A percentile compares a stretch with the other conserved stretches of the same genome.
phyloP scores from a whole-genome alignment of 2,888 invertebrate species.

The Caprella mutica region DNA sequence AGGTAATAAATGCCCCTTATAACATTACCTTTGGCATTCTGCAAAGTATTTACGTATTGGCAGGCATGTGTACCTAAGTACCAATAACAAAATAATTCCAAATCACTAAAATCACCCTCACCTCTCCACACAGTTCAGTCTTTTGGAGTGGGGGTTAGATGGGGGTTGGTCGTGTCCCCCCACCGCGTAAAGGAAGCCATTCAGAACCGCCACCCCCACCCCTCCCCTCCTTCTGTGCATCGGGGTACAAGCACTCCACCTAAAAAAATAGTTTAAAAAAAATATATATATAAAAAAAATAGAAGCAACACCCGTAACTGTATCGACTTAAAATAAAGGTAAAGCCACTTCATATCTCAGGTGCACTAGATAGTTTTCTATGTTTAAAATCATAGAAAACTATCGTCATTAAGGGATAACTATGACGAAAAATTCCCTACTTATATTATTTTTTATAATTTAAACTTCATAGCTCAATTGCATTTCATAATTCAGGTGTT shows the following conservation, averaged over 20 bases:
- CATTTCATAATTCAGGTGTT: too few species aligned
- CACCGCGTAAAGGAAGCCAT: slow-evolving; percentile 78
- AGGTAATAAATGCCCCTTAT: neutral
- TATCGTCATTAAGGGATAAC: too few species aligned
- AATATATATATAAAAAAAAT: too few species aligned
- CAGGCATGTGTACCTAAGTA: neutral
- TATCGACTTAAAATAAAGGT: too few species aligned
- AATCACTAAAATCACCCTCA: slow-evolving; percentile 45
- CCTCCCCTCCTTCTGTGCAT: slow-evolving; percentile 78
- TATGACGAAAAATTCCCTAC: too few species aligned
- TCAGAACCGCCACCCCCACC: slow-evolving; percentile 76
- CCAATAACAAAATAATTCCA: neutral
- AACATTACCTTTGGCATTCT: neutral
- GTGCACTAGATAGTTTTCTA: too few species aligned
- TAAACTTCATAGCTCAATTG: too few species aligned
- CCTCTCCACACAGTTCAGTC: slow-evolving; percentile 82
- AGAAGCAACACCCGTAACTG: too few species aligned
- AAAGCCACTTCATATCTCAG: too few species aligned
- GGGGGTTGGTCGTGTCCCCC: slow-evolving; percentile 91
- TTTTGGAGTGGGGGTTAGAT: slow-evolving; percentile 58
- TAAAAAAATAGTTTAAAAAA: too few species aligned
- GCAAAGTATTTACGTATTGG: neutral
- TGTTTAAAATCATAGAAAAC: too few species aligned
- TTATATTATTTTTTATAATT: too few species aligned
- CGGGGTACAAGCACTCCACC: slow-evolving; percentile 73